Evolutionary conservation across 2,113 vertebrate genomes (phyloP), one percentile per base, ranked within the genome.

Genomic region (Hystrix cristata): DNA sequence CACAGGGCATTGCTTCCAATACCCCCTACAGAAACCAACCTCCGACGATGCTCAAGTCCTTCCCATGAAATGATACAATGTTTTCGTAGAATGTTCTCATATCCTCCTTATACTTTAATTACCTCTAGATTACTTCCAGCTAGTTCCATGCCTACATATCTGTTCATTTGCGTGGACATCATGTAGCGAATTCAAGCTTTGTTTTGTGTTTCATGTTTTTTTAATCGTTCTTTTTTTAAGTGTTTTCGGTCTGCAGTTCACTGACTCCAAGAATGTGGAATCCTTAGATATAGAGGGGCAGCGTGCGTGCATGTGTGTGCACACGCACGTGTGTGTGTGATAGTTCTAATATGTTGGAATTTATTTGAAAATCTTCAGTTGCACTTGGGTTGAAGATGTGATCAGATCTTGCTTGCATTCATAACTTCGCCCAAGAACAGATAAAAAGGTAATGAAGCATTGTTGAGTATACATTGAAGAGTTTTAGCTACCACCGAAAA

Each of bases 381-480:
- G 29, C 84, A 59, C 81, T 95, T 95, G 53, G 5, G 91, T 76
- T 90, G 90, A 81, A 34, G 53, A 76, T 55, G 2, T 12, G 46
- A 48, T 43, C 93, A 7, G 60, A 53, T 78, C 43, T 78, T 2
- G 0, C 29, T 78, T 91, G 71, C 90, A 82, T 95, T 97, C 86
- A 51, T 81, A 43, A 27, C 53, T 96, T 97, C 12, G 74, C 62
- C 82, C 85, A 79, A 74, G 76, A 94, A 87, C 31, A 96, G 96
- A 87, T 79, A 74, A 87, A 78, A 93, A 95, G 59, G 85, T 55
- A 95, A 57, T 62, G 57, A 96, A 90, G 85, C 90, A 19, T 55
- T 55, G 69, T 74, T 23, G n/a, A 95, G 84, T 83, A 51, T 65
- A 31, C 18, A 46, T 53, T 29, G 96, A 95, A 81, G 46, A 83